These are phyloP conservation scores for Callospermophilus lateralis DNA, from an alignment of 2,113 vertebrate genomes.

Conservation along the genomic window DNA sequence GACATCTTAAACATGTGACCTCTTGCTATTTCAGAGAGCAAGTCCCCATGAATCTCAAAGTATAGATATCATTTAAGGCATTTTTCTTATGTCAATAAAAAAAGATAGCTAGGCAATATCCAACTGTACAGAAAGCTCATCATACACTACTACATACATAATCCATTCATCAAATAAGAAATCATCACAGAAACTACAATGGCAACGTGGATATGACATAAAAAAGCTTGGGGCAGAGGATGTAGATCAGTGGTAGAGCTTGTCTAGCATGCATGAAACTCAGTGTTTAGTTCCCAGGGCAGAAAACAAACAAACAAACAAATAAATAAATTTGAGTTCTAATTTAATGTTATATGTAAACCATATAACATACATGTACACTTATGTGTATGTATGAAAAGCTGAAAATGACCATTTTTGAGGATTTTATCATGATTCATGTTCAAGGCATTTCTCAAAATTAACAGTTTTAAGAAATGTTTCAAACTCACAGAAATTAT, in stretches of 20 bases:
- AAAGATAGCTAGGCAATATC: not conserved
- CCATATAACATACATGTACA: not conserved
- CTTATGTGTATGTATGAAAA: not conserved
- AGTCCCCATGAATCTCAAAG: not conserved
- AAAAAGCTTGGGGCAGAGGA: not conserved
- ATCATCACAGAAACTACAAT: not conserved
- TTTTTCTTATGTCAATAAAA: not conserved
- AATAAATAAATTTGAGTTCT: not conserved
- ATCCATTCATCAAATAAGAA: not conserved
- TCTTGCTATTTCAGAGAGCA: not conserved
- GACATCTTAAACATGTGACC: not conserved
- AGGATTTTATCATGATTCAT: not conserved
- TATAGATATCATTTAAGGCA: not conserved
- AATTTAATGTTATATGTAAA: not conserved
- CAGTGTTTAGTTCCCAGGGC: too few species aligned
- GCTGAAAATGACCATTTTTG: not conserved
- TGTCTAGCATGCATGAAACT: not conserved
- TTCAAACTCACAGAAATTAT: conserved; percentile 1
- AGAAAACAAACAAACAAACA: not conserved
- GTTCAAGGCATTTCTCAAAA: not conserved
- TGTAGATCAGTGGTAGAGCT: not conserved
- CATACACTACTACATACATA: not conserved
- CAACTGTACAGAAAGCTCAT: not conserved
- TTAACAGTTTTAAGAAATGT: too few species aligned
- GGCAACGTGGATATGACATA: not conserved